Percentiles rank a stretch among this genome's conserved stretches.
Conservation (phyloP, 2,113 vertebrate genomes). For the Pseudorhombus dupliciocellatus region DNA sequence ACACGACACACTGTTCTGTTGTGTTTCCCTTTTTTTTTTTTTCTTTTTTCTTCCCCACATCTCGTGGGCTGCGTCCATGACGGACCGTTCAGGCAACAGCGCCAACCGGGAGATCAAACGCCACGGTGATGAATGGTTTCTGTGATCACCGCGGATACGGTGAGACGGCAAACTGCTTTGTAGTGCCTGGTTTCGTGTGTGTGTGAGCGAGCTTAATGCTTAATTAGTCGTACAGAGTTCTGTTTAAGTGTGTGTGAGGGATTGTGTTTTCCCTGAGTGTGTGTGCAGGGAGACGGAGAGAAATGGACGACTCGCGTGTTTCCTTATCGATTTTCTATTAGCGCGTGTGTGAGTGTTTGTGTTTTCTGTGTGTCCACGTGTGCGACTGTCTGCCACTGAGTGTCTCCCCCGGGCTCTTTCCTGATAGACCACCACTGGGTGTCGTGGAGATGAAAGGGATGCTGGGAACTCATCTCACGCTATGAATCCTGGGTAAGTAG, state of each 20-base stretch:
- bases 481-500: slow-evolving; percentile 79
- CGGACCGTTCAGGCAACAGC: slow-evolving; percentile 23
- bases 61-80: neutral
- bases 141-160: slow-evolving; percentile 54
- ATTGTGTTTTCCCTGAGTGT: neutral
- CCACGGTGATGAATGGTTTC: slow-evolving; percentile 34
- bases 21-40: too few relatives aligned
- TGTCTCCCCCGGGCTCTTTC: slow-evolving; percentile 61
- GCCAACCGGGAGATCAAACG: slow-evolving; percentile 51
- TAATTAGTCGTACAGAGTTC: slow-evolving; percentile 2
- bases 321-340: neutral
- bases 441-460: slow-evolving; percentile 77
- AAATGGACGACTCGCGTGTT: slow-evolving; percentile 4
- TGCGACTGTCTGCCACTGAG: slow-evolving; percentile 42
- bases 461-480: slow-evolving; percentile 80
- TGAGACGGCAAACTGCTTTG: slow-evolving; percentile 52
- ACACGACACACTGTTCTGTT: slow-evolving; percentile 14
- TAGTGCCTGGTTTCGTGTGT: slow-evolving; percentile 29
- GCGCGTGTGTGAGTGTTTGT: slow-evolving; percentile 19
- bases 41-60: too few relatives aligned
- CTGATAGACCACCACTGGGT: slow-evolving; percentile 68
- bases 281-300: neutral
- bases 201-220: neutral
- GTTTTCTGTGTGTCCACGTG: slow-evolving; percentile 28
- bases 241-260: neutral